Percentiles rank a stretch among this genome's conserved stretches.
These are phyloP conservation scores for Gorsachius goisagi DNA, from an alignment of 2,113 vertebrate genomes.

Conservation along the genomic window DNA sequence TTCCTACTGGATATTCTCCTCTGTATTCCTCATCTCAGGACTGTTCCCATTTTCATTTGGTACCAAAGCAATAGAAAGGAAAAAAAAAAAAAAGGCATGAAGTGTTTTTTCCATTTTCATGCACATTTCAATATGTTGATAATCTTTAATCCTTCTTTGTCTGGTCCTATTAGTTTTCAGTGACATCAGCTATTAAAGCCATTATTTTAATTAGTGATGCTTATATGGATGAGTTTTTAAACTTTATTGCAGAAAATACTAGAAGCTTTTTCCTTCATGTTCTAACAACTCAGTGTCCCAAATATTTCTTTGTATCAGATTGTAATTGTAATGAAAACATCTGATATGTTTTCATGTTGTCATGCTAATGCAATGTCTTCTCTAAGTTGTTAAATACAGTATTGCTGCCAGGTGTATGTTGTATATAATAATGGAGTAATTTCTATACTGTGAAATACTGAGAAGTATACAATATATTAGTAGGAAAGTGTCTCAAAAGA, in stretches of 20 bases:
- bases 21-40: constrained; percentile 67
- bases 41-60: constrained; percentile 19
- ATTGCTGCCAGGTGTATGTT: neutral
- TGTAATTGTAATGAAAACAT: neutral
- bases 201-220: neutral
- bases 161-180: neutral
- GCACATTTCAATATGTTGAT: constrained; percentile 22
- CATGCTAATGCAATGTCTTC: neutral
- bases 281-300: neutral
- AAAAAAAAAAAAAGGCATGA: neutral
- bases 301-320: neutral
- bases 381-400: neutral
- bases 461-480: neutral
- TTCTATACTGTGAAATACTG: neutral
- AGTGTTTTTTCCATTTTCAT: constrained; percentile 3
- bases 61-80: constrained; percentile 5
- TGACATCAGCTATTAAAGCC: neutral
- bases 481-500: neutral
- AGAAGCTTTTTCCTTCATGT: neutral
- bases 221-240: neutral
- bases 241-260: neutral
- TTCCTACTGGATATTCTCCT: constrained; percentile 73
- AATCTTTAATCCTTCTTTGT: constrained; percentile 27
- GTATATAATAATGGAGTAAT: neutral
- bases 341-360: neutral